Evolutionary conservation across 2,888 invertebrate genomes (phyloP), one percentile per base, ranked within the genome.

Genomic region (Pycnomerus fuliginosus): DNA sequence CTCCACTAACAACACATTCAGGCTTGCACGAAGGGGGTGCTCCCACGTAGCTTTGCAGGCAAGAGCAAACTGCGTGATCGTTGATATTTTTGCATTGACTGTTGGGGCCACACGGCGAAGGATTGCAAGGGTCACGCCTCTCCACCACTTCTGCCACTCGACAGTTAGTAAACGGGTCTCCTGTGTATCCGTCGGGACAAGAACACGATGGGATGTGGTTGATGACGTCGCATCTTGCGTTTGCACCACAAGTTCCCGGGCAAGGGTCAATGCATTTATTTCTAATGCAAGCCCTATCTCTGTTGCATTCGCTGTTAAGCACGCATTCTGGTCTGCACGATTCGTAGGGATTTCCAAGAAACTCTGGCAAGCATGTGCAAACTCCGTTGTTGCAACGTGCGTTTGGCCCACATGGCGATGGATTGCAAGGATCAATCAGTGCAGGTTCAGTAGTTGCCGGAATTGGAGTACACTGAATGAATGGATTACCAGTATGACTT

Each of bases 401-500:
- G 66, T 87, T 85, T 22, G 83, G 75, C 24, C 88, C 88, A 63
- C 92, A 92, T 1, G 89, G 88, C 32, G 84, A 85, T 31, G 87
- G 82, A 62, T 80, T 75, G 62, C 84, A 85, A 2, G 79, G 80
- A 64, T 83, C 80, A 27, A 67, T 63, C 10, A 64, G 55, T 8
- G 71, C 71, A 23, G 72, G 58, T 55, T 64, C 68, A 11, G 62
- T 64, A 32, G 67, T 49, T 41, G 73, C 67, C 16, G 79, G 76
- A 45, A 83, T 76, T 17, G 76, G 33, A 36, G 74, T 77, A 62
- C 90, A 90, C 60, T 84, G 82, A 11, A 80, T 79, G 61, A 90
- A 88, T 20, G 90, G 87, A 79, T 90, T 87, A n/a, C 89, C 89
- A 1, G 84, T 84, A 59, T 79, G 84, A 16, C 84, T 84, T 48